A percentile compares a stretch with the other conserved stretches of the same genome.
phyloP scores from a whole-genome alignment of 2,797 vertebrate species.

The Tenualosa ilisha region DNA sequence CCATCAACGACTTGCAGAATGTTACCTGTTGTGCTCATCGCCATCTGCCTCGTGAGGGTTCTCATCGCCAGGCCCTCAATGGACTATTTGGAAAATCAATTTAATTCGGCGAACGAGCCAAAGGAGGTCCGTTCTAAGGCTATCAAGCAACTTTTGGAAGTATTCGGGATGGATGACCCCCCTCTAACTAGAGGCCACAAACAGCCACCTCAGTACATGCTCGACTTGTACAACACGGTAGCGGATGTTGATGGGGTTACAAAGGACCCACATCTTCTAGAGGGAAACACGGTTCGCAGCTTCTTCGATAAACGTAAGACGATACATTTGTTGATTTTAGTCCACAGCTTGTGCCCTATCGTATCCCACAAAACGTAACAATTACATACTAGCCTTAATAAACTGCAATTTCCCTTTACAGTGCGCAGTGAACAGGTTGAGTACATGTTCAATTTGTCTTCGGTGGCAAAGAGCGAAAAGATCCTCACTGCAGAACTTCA shows the following conservation, averaged over 20 bases:
- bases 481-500: constrained; percentile 87
- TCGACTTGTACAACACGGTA: constrained; percentile 87
- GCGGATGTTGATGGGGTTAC: constrained; percentile 87
- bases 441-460: constrained; percentile 84
- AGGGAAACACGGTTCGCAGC: constrained; percentile 89
- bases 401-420: constrained; percentile 47
- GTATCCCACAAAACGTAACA: not conserved
- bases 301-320: constrained; percentile 88
- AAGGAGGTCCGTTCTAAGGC: constrained; percentile 75
- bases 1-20: constrained; percentile 55
- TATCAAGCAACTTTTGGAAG: constrained; percentile 84
- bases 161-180: constrained; percentile 88
- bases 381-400: not conserved
- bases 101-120: constrained; percentile 39
- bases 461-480: constrained; percentile 81
- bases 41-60: constrained; percentile 49
- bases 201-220: constrained; percentile 90
- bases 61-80: constrained; percentile 58
- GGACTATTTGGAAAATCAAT: constrained; percentile 56
- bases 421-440: constrained; percentile 79
- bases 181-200: constrained; percentile 73
- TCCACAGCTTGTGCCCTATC: not conserved
- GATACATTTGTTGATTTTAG: not conserved
- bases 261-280: constrained; percentile 81
- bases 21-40: constrained; percentile 59